A percentile compares a stretch with the other conserved stretches of the same genome.
Conservation (phyloP, 2,113 vertebrate genomes). For the Cynocephalus volans region DNA sequence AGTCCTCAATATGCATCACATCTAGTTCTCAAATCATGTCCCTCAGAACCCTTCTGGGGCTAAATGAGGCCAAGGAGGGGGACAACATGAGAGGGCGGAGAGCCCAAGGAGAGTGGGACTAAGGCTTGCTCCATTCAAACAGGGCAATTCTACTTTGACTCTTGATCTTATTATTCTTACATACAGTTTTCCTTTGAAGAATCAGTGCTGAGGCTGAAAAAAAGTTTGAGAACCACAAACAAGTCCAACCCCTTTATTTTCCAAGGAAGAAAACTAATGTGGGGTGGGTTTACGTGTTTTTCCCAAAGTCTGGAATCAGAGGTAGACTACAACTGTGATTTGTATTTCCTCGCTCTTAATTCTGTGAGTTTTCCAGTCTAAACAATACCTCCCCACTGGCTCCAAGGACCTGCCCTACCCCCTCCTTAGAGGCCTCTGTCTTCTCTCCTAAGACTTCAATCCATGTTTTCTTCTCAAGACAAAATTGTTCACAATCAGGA, state of each 20-base stretch:
- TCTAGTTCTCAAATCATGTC: neutral
- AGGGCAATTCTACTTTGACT: neutral
- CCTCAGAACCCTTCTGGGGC: neutral
- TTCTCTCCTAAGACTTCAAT: neutral
- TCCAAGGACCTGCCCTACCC: neutral
- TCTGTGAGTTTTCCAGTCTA: neutral
- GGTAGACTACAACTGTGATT: neutral
- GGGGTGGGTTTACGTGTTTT: neutral
- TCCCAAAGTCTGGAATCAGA: neutral
- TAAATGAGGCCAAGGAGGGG: neutral
- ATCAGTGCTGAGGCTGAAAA: neutral
- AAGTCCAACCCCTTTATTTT: neutral
- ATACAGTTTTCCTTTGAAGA: neutral
- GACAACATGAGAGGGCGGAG: neutral
- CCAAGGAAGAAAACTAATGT: neutral
- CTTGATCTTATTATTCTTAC: neutral
- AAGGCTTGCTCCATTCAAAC: neutral
- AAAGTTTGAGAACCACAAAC: constrained; percentile 2
- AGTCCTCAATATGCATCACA: neutral
- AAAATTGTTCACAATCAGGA: neutral
- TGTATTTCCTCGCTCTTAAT: neutral
- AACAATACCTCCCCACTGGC: neutral
- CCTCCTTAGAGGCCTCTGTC: neutral
- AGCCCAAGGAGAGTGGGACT: neutral
- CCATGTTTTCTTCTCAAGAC: neutral